Conservation (phyloP, 2,797 vertebrate species). For the Clarias laeviceps region DNA sequence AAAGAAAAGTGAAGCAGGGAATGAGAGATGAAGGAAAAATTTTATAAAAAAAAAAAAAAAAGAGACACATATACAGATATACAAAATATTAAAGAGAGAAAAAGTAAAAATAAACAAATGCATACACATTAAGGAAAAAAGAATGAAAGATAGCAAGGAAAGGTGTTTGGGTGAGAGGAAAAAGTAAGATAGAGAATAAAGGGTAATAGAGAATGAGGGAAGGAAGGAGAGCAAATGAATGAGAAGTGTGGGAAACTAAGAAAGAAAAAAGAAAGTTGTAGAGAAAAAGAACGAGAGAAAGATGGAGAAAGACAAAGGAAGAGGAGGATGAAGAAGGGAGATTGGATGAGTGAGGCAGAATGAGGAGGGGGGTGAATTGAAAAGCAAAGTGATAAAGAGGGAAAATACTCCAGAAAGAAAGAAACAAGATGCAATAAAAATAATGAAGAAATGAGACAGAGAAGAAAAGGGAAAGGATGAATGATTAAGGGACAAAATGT, state of each 20-base stretch:
- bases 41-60: neutral
- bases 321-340: neutral
- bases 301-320: conserved; percentile 6
- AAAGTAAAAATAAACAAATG: neutral
- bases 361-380: neutral
- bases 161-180: neutral
- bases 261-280: conserved; percentile 4
- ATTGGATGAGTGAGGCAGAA: neutral
- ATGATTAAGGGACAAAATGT: neutral
- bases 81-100: neutral
- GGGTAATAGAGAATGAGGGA: neutral
- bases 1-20: neutral
- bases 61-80: too few species aligned
- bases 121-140: neutral
- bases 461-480: neutral
- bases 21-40: neutral
- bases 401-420: neutral
- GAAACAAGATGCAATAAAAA: neutral
- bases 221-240: neutral
- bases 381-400: neutral
- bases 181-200: neutral
- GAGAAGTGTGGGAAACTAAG: neutral
- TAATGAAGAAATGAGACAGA: conserved; percentile 13
- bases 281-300: conserved; percentile 13
- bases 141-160: neutral